Conservation (phyloP, 2,888 invertebrate species). For the Hemistola chrysoprasaria region DNA sequence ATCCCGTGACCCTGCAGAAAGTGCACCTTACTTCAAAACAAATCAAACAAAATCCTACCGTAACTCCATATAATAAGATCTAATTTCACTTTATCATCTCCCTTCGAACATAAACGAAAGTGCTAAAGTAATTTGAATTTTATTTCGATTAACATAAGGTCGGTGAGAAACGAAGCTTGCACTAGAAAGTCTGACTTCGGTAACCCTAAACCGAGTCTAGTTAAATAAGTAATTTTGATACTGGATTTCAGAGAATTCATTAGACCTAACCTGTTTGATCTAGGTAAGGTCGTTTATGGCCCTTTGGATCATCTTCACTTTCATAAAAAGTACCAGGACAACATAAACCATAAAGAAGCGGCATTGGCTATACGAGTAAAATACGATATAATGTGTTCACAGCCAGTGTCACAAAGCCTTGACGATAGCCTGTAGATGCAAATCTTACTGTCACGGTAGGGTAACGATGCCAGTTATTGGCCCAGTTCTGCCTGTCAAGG, state of each 20-base stretch:
- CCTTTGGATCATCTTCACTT: neutral
- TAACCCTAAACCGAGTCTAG: conserved; percentile 49
- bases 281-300: conserved; percentile 2
- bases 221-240: conserved; percentile 54
- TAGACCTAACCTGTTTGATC: conserved; percentile 36
- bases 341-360: conserved; percentile 9
- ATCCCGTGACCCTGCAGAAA: conserved; percentile 78
- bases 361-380: no score
- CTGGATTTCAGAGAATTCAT: conserved; percentile 39
- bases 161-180: conserved; percentile 31
- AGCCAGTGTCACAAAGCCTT: no score
- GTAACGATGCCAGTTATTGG: no score
- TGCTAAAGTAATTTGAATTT: conserved; percentile 44
- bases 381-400: no score
- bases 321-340: conserved; percentile 9
- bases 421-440: no score
- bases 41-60: conserved; percentile 33
- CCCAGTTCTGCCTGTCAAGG: no score
- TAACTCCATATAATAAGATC: conserved; percentile 21
- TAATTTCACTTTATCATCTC: conserved; percentile 20
- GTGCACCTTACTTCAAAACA: conserved; percentile 54
- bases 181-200: conserved; percentile 50
- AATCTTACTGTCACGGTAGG: no score
- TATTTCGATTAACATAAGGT: conserved; percentile 40
- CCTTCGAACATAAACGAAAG: conserved; percentile 35